These are phyloP conservation scores for Kryptolebias marmoratus DNA, from an alignment of 2,113 vertebrate species.

Conservation along the genomic window DNA sequence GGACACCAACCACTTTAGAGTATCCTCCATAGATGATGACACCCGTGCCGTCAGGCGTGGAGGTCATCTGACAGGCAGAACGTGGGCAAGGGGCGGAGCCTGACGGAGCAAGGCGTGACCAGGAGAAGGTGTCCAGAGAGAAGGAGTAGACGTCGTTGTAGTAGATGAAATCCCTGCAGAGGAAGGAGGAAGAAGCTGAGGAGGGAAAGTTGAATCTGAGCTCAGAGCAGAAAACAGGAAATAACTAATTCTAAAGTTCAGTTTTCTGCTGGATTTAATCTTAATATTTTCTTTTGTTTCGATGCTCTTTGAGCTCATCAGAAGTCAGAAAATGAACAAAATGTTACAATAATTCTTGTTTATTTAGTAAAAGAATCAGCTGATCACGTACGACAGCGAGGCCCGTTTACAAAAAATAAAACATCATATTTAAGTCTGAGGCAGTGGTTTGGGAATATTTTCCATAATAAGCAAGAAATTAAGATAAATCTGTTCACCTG, in stretches of 20 bases:
- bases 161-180: conserved; percentile 92
- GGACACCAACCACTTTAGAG: conserved; percentile 88
- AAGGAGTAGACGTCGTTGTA: conserved; percentile 92
- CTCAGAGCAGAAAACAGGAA: neutral
- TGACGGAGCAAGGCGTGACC: conserved; percentile 84
- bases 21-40: conserved; percentile 93
- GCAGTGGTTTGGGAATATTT: too few species aligned
- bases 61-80: conserved; percentile 89
- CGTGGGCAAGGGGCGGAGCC: conserved; percentile 85
- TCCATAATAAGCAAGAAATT: too few species aligned
- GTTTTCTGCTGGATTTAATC: too few species aligned
- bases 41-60: conserved; percentile 81
- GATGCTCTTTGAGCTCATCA: too few species aligned
- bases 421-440: too few species aligned
- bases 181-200: neutral
- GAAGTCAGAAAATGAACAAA: too few species aligned
- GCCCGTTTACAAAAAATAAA: too few species aligned
- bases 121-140: conserved; percentile 89
- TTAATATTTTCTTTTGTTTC: too few species aligned
- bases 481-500: conserved; percentile 76
- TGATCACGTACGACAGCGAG: too few species aligned
- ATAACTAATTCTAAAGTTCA: neutral
- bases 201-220: neutral
- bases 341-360: too few species aligned
- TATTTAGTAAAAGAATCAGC: too few species aligned